Conservation (phyloP, 1,140 invertebrate genomes). For the Drosophila trapezifrons region DNA sequence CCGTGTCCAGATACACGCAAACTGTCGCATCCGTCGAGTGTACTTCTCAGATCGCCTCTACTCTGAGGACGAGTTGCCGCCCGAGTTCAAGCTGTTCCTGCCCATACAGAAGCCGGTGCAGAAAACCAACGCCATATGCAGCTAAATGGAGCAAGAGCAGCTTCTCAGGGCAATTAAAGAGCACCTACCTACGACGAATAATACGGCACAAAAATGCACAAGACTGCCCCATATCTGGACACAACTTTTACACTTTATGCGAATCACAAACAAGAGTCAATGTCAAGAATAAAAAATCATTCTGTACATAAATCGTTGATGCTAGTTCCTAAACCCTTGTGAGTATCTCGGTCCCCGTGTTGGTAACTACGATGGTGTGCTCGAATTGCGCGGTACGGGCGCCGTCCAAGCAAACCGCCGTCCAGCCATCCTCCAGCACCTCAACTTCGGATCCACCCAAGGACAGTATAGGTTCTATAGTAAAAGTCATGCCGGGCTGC, state of each 20-base stretch:
- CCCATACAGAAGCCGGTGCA: constrained; percentile 90
- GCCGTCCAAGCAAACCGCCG: constrained; percentile 91
- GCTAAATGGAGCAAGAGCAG: constrained; percentile 24
- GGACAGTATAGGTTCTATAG: constrained; percentile 95
- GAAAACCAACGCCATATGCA: constrained; percentile 70
- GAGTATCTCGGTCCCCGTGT: constrained; percentile 89
- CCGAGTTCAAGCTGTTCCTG: constrained; percentile 99
- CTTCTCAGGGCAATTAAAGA: constrained; percentile 3
- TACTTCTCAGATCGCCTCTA: constrained; percentile 99
- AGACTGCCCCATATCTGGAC: constrained; percentile 26
- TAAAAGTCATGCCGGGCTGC: constrained; percentile 96
- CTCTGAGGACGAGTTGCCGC: constrained; percentile 99
- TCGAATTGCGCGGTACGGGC: constrained; percentile 95
- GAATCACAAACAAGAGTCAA: constrained; percentile 23
- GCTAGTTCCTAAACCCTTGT: constrained; percentile 84
- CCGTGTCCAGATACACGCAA: constrained; percentile 99
- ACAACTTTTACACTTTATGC: constrained; percentile 37
- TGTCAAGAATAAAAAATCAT: constrained; percentile 35
- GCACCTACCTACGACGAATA: constrained; percentile 17
- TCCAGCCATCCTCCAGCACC: constrained; percentile 95
- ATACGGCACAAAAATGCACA: constrained; percentile 36
- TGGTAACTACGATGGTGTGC: constrained; percentile 94
- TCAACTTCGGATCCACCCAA: constrained; percentile 89
- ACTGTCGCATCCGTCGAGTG: constrained; percentile 98
- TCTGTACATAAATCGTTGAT: constrained; percentile 8